These are phyloP conservation scores for Pangasianodon hypophthalmus DNA, from an alignment of 2,113 vertebrate genomes.

Conservation along the genomic window DNA sequence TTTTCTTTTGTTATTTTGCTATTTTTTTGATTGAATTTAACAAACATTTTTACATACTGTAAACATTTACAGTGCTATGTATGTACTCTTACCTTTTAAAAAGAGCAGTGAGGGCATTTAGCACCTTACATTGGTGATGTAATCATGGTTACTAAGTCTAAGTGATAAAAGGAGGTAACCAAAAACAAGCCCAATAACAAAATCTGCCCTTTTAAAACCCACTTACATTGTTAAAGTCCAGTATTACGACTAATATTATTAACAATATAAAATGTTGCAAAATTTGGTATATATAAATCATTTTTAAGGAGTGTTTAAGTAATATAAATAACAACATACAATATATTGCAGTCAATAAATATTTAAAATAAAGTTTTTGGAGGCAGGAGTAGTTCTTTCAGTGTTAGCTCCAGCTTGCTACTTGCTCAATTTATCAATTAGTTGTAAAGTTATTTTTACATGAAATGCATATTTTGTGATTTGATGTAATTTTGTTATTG, in stretches of 20 bases:
- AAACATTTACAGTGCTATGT: background rate
- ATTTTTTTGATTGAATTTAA: background rate
- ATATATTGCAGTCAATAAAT: background rate
- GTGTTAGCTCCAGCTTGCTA: background rate
- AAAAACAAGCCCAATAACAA: background rate
- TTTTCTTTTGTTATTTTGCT: too few species aligned
- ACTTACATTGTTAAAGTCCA: background rate
- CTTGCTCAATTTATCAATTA: background rate
- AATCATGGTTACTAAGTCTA: background rate
- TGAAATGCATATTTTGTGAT: background rate
- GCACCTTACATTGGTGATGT: background rate
- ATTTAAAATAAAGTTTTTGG: background rate
- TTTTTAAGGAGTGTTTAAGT: background rate
- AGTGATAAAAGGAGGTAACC: background rate
- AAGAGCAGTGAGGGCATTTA: background rate
- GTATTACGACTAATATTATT: background rate
- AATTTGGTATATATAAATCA: background rate
- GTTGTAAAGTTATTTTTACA: background rate
- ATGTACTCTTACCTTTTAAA: background rate
- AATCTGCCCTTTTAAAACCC: background rate
- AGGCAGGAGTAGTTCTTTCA: background rate
- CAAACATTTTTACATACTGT: background rate
- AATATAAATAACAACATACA: background rate
- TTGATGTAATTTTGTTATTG: background rate
- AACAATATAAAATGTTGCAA: background rate